Evolutionary conservation across 2,113 vertebrate species (phyloP).

Genomic region (Lycaon pictus): DNA sequence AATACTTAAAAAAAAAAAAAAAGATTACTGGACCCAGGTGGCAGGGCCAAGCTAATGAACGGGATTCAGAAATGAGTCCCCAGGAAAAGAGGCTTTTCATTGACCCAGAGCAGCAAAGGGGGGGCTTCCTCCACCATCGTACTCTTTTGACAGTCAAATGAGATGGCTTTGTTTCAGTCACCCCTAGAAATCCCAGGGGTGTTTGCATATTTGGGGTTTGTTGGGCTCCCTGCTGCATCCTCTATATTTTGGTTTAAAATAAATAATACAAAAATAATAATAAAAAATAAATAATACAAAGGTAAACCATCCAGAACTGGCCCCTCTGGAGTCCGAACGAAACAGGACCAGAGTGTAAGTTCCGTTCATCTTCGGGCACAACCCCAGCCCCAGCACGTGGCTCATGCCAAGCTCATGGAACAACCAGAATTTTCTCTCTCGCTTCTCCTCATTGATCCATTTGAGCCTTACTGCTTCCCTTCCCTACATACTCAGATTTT

Average conservation of each 20-base stretch:
- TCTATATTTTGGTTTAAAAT: neutral
- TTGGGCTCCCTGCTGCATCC: neutral
- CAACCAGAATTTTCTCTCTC: neutral
- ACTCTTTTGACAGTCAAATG: neutral
- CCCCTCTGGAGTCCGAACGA: neutral
- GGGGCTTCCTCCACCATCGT: neutral
- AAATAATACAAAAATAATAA: neutral
- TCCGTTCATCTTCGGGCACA: neutral
- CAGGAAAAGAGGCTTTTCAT: neutral
- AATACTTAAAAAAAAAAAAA: neutral
- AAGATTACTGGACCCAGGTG: neutral
- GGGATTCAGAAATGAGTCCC: neutral
- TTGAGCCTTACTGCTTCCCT: neutral
- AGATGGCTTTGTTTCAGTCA: neutral
- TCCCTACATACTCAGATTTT: neutral
- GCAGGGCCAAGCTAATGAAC: neutral
- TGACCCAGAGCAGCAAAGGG: neutral
- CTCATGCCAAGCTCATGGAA: neutral
- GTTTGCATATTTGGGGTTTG: neutral
- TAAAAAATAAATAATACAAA: neutral
- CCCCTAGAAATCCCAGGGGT: neutral
- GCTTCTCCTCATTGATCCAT: neutral
- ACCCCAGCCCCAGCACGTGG: neutral
- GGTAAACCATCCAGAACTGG: neutral
- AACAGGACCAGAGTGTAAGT: neutral